These are phyloP conservation scores for Plumapathes pennacea DNA, from an alignment of 92 coral and sea anemone species.

Conservation along the genomic window DNA sequence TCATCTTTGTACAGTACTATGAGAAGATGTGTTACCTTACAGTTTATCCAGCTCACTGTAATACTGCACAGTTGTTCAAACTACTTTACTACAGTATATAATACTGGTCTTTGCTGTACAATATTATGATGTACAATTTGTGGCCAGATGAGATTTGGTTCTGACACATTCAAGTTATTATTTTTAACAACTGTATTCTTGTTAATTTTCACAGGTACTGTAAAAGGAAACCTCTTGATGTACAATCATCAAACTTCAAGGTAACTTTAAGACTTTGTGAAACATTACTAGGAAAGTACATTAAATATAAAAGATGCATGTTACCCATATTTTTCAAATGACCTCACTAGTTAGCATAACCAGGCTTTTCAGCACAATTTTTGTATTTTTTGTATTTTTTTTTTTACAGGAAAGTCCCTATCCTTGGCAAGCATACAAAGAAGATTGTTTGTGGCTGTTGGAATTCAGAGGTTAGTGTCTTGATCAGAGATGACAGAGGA, in stretches of 20 bases:
- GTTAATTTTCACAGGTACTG: slow-evolving; percentile 54
- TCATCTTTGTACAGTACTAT: too few relatives aligned
- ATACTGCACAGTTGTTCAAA: neutral
- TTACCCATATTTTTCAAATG: too few relatives aligned
- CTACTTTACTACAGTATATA: neutral
- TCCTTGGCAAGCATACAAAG: slow-evolving; percentile 97
- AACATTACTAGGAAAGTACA: too few relatives aligned
- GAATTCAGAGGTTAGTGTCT: slow-evolving; percentile 99
- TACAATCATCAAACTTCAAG: slow-evolving; percentile 99
- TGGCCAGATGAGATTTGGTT: neutral
- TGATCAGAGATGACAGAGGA: too few relatives aligned
- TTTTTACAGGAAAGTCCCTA: slow-evolving; percentile 85
- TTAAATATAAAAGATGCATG: too few relatives aligned
- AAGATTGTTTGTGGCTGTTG: slow-evolving; percentile 89
- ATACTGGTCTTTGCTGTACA: neutral
- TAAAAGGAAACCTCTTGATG: slow-evolving; percentile 90
- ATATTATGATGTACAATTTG: neutral
- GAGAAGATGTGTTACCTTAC: too few relatives aligned
- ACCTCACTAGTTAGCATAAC: too few relatives aligned
- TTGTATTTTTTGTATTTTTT: neutral
- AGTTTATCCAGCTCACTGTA: neutral
- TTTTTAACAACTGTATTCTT: neutral
- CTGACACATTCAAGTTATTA: neutral
- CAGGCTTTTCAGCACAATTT: too few relatives aligned
- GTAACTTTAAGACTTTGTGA: slow-evolving; percentile 53